phyloP scores from a whole-genome alignment of 2,113 vertebrate species.

The Saguinus imperator region DNA sequence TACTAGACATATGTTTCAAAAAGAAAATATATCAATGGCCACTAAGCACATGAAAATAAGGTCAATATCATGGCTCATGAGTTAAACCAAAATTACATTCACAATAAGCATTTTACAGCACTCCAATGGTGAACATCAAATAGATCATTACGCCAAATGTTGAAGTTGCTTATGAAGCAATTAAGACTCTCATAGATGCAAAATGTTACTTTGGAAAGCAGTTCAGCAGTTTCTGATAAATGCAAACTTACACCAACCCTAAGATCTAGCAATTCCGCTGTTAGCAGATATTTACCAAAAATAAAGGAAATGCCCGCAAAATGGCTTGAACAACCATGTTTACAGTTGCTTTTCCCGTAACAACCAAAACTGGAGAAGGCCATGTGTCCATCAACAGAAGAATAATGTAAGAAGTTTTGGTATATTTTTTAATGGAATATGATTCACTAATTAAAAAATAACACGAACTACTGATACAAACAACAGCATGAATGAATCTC shows the following conservation, averaged over 20 bases:
- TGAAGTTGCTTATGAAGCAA: fast-evolving
- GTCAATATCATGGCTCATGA: not conserved
- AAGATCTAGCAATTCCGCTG: not conserved
- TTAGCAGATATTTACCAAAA: not conserved
- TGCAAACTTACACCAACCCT: not conserved
- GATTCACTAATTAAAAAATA: not conserved
- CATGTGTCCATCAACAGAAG: not conserved
- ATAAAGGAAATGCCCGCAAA: not conserved
- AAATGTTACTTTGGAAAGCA: not conserved
- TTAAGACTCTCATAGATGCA: not conserved
- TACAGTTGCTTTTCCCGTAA: not conserved
- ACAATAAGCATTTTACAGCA: not conserved
- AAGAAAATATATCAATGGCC: not conserved
- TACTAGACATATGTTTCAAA: not conserved
- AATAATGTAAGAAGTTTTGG: not conserved
- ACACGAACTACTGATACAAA: not conserved
- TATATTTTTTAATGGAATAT: not conserved
- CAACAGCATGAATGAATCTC: not conserved
- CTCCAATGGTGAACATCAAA: not conserved
- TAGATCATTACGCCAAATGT: not conserved
- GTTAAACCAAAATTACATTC: not conserved
- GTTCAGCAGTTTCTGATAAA: not conserved
- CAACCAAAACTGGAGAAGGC: not conserved
- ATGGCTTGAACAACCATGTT: not conserved
- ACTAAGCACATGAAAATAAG: not conserved